phyloP scores from a whole-genome alignment of 37 sponge, comb jelly and placozoan genomes.

The Spongilla lacustris region DNA sequence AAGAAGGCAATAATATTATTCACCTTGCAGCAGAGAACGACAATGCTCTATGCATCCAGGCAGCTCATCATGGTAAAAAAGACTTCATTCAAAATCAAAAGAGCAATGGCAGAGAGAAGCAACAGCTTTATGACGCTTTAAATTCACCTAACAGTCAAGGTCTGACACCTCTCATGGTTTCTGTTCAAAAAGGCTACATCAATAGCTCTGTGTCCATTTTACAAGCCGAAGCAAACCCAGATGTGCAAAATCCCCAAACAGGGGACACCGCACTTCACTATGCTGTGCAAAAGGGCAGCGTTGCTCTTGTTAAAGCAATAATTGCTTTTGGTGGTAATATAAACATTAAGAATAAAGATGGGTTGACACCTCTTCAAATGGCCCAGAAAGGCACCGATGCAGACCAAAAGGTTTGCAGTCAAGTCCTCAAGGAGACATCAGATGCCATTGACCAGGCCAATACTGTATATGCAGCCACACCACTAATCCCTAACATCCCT shows the following conservation, averaged over 20 bases:
- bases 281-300: slow-evolving; percentile 41
- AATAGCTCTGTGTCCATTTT: slow-evolving; percentile 34
- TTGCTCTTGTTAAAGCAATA: slow-evolving; percentile 29
- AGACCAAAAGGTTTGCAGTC: background rate
- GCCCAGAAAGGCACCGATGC: background rate
- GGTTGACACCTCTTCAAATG: slow-evolving; percentile 34
- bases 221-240: slow-evolving; percentile 30
- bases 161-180: slow-evolving; percentile 42
- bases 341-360: slow-evolving; percentile 15
- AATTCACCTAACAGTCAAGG: slow-evolving; percentile 4
- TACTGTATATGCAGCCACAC: background rate
- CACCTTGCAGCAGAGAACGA: background rate
- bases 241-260: background rate
- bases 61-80: background rate
- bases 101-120: background rate
- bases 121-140: background rate
- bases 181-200: background rate
- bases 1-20: background rate
- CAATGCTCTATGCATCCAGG: background rate
- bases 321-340: slow-evolving; percentile 51
- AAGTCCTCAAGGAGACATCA: slow-evolving; percentile 11
- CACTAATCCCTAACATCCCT: background rate
- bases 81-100: background rate
- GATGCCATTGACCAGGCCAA: background rate
- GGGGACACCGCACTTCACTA: slow-evolving; percentile 63